These are phyloP conservation scores for Ischnura elegans DNA, from an alignment of 2,888 invertebrate species.

Conservation along the genomic window DNA sequence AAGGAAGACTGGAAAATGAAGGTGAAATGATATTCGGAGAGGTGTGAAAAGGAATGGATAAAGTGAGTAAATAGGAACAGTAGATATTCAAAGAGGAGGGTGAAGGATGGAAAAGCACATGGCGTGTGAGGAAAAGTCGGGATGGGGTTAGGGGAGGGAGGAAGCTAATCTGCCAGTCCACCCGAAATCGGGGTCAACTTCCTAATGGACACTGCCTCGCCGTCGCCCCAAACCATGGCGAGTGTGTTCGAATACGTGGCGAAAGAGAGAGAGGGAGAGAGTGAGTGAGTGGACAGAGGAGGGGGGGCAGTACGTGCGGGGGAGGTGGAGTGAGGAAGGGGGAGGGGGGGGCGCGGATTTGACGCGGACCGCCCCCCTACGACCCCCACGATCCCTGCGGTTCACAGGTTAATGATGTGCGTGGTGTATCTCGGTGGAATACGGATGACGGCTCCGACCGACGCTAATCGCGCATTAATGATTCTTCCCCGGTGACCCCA, in stretches of 20 bases:
- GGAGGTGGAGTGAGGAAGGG: not conserved
- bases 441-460: slow-evolving; percentile 64
- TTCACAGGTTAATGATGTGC: slow-evolving; percentile 67
- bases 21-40: not conserved
- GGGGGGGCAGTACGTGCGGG: not conserved
- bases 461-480: slow-evolving; percentile 67
- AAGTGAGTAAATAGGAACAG: not conserved
- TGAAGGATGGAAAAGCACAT: not conserved
- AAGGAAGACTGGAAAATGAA: not conserved
- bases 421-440: slow-evolving; percentile 66
- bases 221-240: not conserved
- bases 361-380: not conserved
- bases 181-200: slow-evolving; percentile 63
- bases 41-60: not conserved
- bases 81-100: not conserved
- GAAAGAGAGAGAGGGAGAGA: not conserved
- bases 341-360: not conserved
- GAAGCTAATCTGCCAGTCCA: slow-evolving; percentile 36
- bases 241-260: not conserved
- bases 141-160: not conserved
- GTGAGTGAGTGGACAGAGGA: not conserved
- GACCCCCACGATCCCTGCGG: slow-evolving; percentile 51
- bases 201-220: slow-evolving; percentile 56
- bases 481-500: slow-evolving; percentile 67
- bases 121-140: not conserved